Conservation (phyloP, 2,888 invertebrate species). For the Tinea pellionella region DNA sequence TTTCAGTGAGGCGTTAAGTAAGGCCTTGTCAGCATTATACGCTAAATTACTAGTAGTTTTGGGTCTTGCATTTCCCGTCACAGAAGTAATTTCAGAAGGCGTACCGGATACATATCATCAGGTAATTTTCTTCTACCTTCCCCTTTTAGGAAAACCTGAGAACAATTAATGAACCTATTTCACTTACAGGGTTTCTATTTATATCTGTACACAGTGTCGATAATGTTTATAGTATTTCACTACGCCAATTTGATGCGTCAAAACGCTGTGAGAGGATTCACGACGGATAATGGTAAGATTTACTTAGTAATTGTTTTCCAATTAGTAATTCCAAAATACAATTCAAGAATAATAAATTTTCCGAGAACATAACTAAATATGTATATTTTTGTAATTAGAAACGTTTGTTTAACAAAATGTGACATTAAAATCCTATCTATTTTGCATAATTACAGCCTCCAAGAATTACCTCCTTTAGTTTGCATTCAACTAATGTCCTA, state of each 20-base stretch:
- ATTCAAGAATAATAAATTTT: background rate
- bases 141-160: no score
- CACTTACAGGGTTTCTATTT: slow-evolving; percentile 81
- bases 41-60: slow-evolving; percentile 86
- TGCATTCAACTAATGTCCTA: slow-evolving; percentile 51
- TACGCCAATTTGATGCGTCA: slow-evolving; percentile 75
- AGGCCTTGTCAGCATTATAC: slow-evolving; percentile 83
- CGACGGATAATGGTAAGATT: slow-evolving; percentile 51
- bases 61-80: slow-evolving; percentile 87
- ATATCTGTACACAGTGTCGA: slow-evolving; percentile 82
- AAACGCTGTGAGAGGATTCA: slow-evolving; percentile 71
- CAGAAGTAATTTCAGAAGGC: slow-evolving; percentile 84
- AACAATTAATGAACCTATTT: background rate
- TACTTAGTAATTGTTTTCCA: background rate
- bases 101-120: slow-evolving; percentile 82
- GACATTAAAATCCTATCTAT: slow-evolving; percentile 67
- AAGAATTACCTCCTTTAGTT: slow-evolving; percentile 56
- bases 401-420: slow-evolving; percentile 64
- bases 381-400: slow-evolving; percentile 39
- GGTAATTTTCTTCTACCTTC: slow-evolving; percentile 37
- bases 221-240: slow-evolving; percentile 80
- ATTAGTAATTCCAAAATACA: background rate
- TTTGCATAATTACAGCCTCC: slow-evolving; percentile 60
- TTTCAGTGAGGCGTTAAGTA: slow-evolving; percentile 76
- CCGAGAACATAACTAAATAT: background rate